Evolutionary conservation across 2,113 vertebrate genomes (phyloP), one percentile per base, ranked within the genome.

Genomic region (Phalacrocorax aristotelis): DNA sequence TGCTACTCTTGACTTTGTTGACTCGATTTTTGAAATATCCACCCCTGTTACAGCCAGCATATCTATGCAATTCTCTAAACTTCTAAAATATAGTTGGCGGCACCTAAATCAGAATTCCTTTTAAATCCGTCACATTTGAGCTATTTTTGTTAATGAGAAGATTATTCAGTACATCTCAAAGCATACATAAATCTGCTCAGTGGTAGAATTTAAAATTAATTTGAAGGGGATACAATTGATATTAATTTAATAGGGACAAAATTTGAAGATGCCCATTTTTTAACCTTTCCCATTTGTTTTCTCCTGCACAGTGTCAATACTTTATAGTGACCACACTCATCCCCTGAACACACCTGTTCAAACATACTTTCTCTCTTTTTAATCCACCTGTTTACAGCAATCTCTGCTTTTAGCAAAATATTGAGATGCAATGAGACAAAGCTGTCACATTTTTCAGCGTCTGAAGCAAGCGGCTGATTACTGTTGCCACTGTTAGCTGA

Each of bases 331-430:
- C 91, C 6, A 2, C 49, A 49, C 7, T 34, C 0, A 0, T 38
- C 34, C 62, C 36, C 70, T 70, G 48, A 70, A 84, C 88, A 44
- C 75, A 65, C 49, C 46, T 96, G 86, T 85, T 95, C 83, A 68
- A 16, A 94, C 65, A 54, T 34, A 34, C 21, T 71, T 92, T 93
- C 87, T 68, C 51, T 69, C 82, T 95, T 94, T 90, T 93, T 83
- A 90, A 91, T 78, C 71, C 22, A 44, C 51, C 34, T 82, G 62
- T 95, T 96, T 96, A 79, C 12, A 82, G 49, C 40, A 95, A 49
- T 92, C 88, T 68, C 87, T 96, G 54, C 81, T 95, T 95, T 97
- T 87, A 93, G 71, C 77, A 90, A 95, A 97, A 95, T 95, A 93
- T 26, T 52, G 96, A 97, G 93, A 95, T 88, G 77, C 87, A 97